A percentile compares a stretch with the other conserved stretches of the same genome.
These are phyloP conservation scores for Trachelus troglodyta DNA, from an alignment of 2,888 invertebrate species.

Conservation along the genomic window DNA sequence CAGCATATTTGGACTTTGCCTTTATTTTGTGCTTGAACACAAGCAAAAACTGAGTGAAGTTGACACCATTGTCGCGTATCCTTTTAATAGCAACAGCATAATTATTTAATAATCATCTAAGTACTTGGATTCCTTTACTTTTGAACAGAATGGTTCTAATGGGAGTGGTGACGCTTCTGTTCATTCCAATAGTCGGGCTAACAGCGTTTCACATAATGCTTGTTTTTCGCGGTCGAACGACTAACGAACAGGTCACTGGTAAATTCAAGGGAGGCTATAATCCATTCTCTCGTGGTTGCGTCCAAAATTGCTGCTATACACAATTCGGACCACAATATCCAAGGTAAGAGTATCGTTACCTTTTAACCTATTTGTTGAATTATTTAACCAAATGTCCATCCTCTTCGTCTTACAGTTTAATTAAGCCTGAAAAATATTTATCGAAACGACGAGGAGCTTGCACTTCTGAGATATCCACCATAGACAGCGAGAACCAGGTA, in stretches of 20 bases:
- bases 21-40: constrained; percentile 90
- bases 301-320: constrained; percentile 94
- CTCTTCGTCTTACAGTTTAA: constrained; percentile 68
- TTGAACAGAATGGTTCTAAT: constrained; percentile 84
- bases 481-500: constrained; percentile 87
- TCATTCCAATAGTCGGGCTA: constrained; percentile 97
- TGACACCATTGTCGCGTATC: constrained; percentile 88
- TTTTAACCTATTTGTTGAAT: constrained; percentile 5
- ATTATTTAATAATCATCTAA: constrained; percentile 13
- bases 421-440: constrained; percentile 76
- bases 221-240: constrained; percentile 95
- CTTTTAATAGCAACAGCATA: constrained; percentile 68
- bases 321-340: constrained; percentile 98
- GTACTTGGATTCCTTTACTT: neutral
- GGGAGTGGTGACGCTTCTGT: constrained; percentile 89
- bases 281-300: constrained; percentile 96
- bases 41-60: constrained; percentile 84
- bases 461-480: constrained; percentile 66
- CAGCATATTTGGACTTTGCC: constrained; percentile 93
- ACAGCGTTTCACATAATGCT: constrained; percentile 98
- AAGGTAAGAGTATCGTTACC: constrained; percentile 74
- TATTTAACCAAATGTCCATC: constrained; percentile 14
- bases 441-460: constrained; percentile 70
- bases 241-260: constrained; percentile 99
- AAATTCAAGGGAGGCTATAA: constrained; percentile 99